phyloP scores from a whole-genome alignment of 1,140 invertebrate species.

The Drosophila mayri region DNA sequence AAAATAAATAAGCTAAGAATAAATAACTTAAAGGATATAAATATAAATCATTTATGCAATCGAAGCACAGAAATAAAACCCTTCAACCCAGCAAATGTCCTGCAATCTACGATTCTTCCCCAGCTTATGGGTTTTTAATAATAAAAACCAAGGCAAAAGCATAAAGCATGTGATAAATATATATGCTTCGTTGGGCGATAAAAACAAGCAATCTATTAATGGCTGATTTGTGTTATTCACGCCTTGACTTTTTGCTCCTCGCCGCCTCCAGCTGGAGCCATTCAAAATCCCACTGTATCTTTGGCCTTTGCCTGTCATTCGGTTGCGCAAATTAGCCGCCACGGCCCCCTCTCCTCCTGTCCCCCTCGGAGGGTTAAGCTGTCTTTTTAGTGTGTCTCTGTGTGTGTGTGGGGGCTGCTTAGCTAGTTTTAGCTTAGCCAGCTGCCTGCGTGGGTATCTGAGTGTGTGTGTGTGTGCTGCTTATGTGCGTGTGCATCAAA shows the following conservation, averaged over 20 bases:
- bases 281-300: constrained; percentile 39
- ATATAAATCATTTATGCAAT: neutral
- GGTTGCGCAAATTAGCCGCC: constrained; percentile 67
- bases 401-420: constrained; percentile 16
- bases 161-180: neutral
- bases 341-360: constrained; percentile 1
- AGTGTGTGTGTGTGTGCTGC: constrained; percentile 23
- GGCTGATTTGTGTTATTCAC: constrained; percentile 15
- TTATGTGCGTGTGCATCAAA: constrained; percentile 65
- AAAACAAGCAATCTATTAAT: constrained; percentile 20
- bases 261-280: neutral
- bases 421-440: constrained; percentile 16
- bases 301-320: constrained; percentile 48
- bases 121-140: neutral
- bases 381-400: constrained; percentile 16
- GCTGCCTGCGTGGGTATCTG: neutral
- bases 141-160: neutral
- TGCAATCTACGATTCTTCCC: neutral
- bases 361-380: constrained; percentile 19
- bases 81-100: neutral
- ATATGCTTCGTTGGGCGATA: neutral
- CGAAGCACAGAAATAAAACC: neutral
- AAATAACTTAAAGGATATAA: neutral
- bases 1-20: neutral
- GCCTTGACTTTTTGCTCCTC: constrained; percentile 5